A percentile compares a stretch with the other conserved stretches of the same genome.
phyloP scores from a whole-genome alignment of 2,113 vertebrate species.

The Actinemys pallida region DNA sequence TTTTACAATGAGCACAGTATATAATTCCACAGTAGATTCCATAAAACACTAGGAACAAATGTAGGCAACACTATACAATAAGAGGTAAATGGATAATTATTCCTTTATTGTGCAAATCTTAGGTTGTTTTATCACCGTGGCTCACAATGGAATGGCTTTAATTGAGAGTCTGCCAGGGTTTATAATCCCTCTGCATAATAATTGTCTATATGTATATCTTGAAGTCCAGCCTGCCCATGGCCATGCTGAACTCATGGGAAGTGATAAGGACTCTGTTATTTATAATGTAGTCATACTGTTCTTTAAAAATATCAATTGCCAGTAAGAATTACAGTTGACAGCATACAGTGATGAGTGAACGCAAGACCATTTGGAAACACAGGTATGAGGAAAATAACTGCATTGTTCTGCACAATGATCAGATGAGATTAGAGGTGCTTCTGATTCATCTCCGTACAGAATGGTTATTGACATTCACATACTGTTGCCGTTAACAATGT shows the following conservation, averaged over 20 bases:
- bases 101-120: background rate
- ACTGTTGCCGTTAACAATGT: slow-evolving; percentile 31
- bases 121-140: background rate
- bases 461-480: slow-evolving; percentile 7
- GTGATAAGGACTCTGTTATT: background rate
- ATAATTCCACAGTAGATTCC: background rate
- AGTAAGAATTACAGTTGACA: slow-evolving; percentile 37
- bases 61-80: background rate
- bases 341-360: background rate
- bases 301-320: slow-evolving; percentile 17
- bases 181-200: background rate
- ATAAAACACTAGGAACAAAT: background rate
- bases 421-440: slow-evolving; percentile 5
- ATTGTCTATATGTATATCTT: background rate
- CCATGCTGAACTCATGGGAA: background rate
- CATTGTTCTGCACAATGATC: background rate
- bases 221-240: background rate
- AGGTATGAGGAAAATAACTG: background rate
- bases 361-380: background rate
- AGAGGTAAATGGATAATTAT: background rate
- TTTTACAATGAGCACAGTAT: background rate
- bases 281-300: background rate
- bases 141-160: background rate
- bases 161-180: background rate
- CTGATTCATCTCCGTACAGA: background rate